Conservation (phyloP, 2,888 invertebrate species). For the Ramazzottius varieornatus region DNA sequence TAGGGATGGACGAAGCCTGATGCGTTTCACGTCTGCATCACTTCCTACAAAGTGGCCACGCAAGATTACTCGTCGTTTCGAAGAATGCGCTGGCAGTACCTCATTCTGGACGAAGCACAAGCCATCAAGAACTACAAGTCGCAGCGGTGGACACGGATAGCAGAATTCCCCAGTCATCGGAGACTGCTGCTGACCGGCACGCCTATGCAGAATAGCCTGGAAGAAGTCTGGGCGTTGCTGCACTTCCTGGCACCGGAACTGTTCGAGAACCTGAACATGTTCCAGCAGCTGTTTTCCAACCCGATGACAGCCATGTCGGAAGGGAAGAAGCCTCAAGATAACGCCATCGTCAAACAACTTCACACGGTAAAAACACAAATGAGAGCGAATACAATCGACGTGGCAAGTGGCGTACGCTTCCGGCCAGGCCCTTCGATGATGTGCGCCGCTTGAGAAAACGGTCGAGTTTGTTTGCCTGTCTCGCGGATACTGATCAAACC, state of each 20-base stretch:
- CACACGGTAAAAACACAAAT: constrained; percentile 51
- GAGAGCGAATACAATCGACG: not conserved
- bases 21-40: constrained; percentile 91
- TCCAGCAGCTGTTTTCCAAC: constrained; percentile 90
- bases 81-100: constrained; percentile 87
- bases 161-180: constrained; percentile 75
- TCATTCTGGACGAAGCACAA: constrained; percentile 86
- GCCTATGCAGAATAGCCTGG: constrained; percentile 75
- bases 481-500: too few species aligned
- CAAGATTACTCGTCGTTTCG: constrained; percentile 94
- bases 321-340: constrained; percentile 67
- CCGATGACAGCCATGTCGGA: constrained; percentile 88
- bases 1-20: constrained; percentile 88
- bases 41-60: constrained; percentile 86
- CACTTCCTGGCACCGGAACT: constrained; percentile 93
- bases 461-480: too few species aligned
- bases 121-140: constrained; percentile 99
- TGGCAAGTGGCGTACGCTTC: not conserved
- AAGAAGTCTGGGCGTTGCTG: constrained; percentile 93
- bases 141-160: constrained; percentile 82
- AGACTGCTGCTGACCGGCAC: constrained; percentile 74
- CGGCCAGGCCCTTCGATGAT: too few species aligned
- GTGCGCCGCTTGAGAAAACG: too few species aligned
- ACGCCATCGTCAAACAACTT: constrained; percentile 54
- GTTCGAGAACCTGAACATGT: constrained; percentile 45